Conservation (phyloP, 2,113 vertebrate genomes). For the Varanus komodoensis region DNA sequence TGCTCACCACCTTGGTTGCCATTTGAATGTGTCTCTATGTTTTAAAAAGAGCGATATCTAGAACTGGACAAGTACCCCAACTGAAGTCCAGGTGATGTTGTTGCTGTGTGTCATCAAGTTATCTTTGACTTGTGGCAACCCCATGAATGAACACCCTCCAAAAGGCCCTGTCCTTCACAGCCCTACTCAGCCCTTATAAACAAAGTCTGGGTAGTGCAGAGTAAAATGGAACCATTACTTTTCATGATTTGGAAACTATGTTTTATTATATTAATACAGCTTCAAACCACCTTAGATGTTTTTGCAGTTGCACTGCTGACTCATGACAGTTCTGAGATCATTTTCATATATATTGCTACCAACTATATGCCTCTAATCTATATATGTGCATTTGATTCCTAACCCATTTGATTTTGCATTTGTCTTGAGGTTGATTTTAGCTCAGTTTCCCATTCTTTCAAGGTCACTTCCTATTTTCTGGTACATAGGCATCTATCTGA, state of each 20-base stretch:
- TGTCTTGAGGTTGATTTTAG: not conserved
- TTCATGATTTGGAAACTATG: not conserved
- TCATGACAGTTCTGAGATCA: not conserved
- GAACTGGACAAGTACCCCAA: not conserved
- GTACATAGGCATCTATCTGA: too few species aligned
- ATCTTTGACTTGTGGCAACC: too few species aligned
- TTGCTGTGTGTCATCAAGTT: too few species aligned
- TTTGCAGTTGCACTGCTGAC: not conserved
- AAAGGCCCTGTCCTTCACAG: too few species aligned
- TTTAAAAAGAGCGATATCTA: not conserved
- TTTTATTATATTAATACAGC: not conserved
- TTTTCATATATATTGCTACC: not conserved
- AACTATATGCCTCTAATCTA: not conserved
- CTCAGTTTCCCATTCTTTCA: not conserved
- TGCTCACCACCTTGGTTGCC: not conserved
- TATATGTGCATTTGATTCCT: not conserved
- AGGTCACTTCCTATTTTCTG: too few species aligned
- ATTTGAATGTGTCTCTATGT: not conserved
- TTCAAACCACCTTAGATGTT: not conserved
- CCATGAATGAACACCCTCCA: too few species aligned
- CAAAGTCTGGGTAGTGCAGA: not conserved
- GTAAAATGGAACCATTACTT: not conserved
- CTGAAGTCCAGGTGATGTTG: not conserved
- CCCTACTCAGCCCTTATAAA: too few species aligned
- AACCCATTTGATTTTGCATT: not conserved